Evolutionary conservation across 2,797 vertebrate genomes (phyloP), one percentile per base, ranked within the genome.

Genomic region (Mus spretus): DNA sequence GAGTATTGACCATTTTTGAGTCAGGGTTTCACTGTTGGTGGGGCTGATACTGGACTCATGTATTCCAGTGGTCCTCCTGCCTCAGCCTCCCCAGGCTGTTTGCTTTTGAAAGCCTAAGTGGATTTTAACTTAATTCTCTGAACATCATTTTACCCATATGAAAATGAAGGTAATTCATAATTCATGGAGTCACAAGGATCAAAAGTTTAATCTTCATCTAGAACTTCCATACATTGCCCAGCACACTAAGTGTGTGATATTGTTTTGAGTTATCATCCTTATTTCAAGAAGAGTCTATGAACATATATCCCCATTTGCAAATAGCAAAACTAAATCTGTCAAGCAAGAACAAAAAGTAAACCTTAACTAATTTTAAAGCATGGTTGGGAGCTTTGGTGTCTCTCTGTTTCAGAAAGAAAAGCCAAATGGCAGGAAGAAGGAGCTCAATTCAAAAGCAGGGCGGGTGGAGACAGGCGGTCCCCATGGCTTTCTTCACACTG

Each of bases 41-140:
- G 57, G 59, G 10, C 28, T 78, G 57, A 34, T 67, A 13, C 10
- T 37, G 37, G 65, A 55, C 15, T 78, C 17, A 2, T 31, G 31
- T 78, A 11, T n/a, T 90, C 2, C 19, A 67, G 37, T 70, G 61
- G 31, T 57, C 34, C 53, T 47, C 22, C 37, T 70, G 24, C 24
- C n/a, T 85, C 37, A 28, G 22, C 11, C 28, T 59, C 24, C 3
- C 15, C n/a, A 59, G 26, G n/a, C 26, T 57, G 15, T 31, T 37
- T 67, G 44, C 14, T 78, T 95, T 96, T 92, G 37, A 79, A 95
- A 93, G 88, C 28, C 81, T 47, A 34, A 24, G 65, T 84, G 57
- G 92, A 47, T 86, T 96, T 92, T 79, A 93, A 93, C 28, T 90
- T 93, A 81, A 63, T 91, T 91, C 55, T n/a, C 50, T 86, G 40